Base-by-base conservation (phyloP, 2,113 vertebrate genomes). In the Poeciliopsis retropinna region DNA sequence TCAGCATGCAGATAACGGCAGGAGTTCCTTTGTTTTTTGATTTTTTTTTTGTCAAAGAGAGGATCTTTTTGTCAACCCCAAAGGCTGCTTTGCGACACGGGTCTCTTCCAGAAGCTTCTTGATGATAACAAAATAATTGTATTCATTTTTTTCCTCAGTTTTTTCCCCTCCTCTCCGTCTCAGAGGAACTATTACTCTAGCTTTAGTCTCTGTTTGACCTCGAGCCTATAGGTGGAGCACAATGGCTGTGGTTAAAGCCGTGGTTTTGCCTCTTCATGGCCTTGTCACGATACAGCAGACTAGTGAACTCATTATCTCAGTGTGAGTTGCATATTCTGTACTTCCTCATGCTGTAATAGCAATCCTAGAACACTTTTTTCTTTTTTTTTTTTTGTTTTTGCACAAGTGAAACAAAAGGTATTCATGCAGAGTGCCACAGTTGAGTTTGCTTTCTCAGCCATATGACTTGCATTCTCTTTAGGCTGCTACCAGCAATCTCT, bases 51-150 rank as follows among this genome's bases (percentile, higher is more conserved):
- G 34, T 39, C 57, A 64, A 76, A 72, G 67, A 76, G 72, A 73
- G 22, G 73, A 83, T 66, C 74, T 72, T 41, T 64, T 66, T 60
- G 31, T 73, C 70, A 73, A 75, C 87, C 64, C 79, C 54, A 15
- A 77, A 80, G 82, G 79, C 65, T 22, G 9, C 75, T 86, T 79
- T 85, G 73, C 76, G 81, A 72, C 74, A 54, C 5, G 0, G 60
- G 62, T 75, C 72, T 74, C 14, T 84, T 82, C 67, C 60, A 89
- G 82, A 76, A 84, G 80, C 62, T 80, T 81, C 72, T 70, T 74
- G 80, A 73, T 19, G 79, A 90, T 78, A 88, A 89, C 82, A 82
- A 85, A 87, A 85, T 80, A 76, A 76, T 75, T 85, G 61, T 85
- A 30, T 82, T 75, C 47, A 12, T 12, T 77, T 83, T 67, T 61